Base-by-base conservation (phyloP, 2,113 vertebrate genomes). In the Xiphorhynchus elegans region DNA sequence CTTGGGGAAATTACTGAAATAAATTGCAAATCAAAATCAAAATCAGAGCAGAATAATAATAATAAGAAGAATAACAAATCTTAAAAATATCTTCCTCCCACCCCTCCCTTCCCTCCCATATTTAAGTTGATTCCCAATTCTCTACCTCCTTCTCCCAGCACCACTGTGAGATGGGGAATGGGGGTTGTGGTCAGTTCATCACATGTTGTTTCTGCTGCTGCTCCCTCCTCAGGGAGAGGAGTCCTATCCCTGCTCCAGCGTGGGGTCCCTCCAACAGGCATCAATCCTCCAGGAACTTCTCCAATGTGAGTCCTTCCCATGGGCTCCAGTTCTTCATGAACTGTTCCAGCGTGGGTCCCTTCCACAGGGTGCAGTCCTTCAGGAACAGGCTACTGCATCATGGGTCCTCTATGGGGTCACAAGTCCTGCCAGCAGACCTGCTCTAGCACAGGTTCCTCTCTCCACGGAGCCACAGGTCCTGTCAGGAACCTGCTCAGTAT, bases 151-250 rank as follows among this genome's bases (percentile, higher is more conserved):
- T 6, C 23, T 10, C 13, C 26, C 33, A 59, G 33, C 44, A 42
- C 26, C 23, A 46, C 4, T 58, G 28, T 17, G 52, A 37, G 23
- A 52, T 0, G 0, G 18, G 13, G 7, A 52, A n/a, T 25, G 44
- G 23, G 17, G 7, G 5, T 39, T 46, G 33, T 46, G 26, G 18
- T 33, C 52, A 52, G 14, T 44, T 74, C 33, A 50, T 31, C 20
- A 33, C 14, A 23, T 31, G 12, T 6, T 74, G 10, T 6, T 74
- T 74, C 31, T 73, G 31, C 52, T 50, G 26, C 52, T 50, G 13
- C 17, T 73, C 49, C 50, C 31, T 33, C 21, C 37, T 50, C 37
- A 37, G 44, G 8, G 26, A 81, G 50, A 50, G 20, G 31, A 37
- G 8, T 44, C 26, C 42, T 80, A 3, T 2, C 9, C 9, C 59